A percentile compares a stretch with the other conserved stretches of the same genome.
Conservation (phyloP, 2,888 invertebrate genomes). For the Lycocerus yunnanus region DNA sequence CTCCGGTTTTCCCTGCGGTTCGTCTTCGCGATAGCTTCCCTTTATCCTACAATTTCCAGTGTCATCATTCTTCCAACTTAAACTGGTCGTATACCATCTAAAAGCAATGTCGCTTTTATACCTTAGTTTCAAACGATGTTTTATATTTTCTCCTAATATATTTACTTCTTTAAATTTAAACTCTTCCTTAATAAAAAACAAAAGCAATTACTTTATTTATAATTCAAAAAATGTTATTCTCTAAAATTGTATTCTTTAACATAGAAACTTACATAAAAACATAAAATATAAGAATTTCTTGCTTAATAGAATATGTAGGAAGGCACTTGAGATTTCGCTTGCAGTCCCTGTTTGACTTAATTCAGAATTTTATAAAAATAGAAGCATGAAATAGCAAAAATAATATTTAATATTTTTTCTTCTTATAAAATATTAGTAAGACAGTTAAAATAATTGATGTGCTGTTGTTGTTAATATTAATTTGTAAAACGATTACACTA, state of each 20-base stretch:
- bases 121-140: constrained; percentile 12
- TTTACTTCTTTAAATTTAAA: neutral
- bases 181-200: neutral
- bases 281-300: constrained; percentile 16
- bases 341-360: constrained; percentile 23
- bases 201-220: neutral
- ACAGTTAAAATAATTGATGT: constrained; percentile 30
- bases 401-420: constrained; percentile 6
- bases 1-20: constrained; percentile 35
- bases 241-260: neutral
- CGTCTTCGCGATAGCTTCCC: constrained; percentile 28
- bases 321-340: constrained; percentile 25
- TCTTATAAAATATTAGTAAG: constrained; percentile 14
- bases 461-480: constrained; percentile 32
- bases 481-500: neutral
- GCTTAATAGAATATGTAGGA: constrained; percentile 19
- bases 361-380: constrained; percentile 31
- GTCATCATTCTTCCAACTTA: constrained; percentile 44
- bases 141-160: constrained; percentile 1
- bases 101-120: constrained; percentile 18
- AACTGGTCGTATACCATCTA: constrained; percentile 33
- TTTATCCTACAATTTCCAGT: constrained; percentile 45
- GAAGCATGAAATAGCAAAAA: constrained; percentile 24
- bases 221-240: neutral
- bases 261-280: neutral